Evolutionary conservation across 2,797 vertebrate genomes (phyloP).

Genomic region (Atherinosoma microstoma): DNA sequence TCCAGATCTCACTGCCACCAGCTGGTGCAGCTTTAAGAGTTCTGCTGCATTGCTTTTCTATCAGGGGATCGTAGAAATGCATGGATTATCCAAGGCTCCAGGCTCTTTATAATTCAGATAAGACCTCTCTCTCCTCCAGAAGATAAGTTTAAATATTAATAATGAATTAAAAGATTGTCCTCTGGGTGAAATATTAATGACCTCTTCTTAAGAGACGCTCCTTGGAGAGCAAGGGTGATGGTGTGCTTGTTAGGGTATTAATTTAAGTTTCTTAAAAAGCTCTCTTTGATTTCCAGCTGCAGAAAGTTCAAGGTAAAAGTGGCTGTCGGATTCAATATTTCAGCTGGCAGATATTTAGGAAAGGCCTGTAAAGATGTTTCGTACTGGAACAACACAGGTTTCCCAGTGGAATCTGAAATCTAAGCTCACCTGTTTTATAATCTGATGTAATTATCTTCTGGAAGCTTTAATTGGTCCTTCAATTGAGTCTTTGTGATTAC

Average conservation of each 20-base stretch:
- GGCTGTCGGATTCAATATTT: conserved; percentile 33
- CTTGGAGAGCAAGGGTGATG: conserved; percentile 40
- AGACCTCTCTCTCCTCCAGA: conserved; percentile 54
- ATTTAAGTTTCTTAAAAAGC: conserved; percentile 38
- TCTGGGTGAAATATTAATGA: conserved; percentile 79
- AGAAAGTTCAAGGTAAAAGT: conserved; percentile 45
- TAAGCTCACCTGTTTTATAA: conserved; percentile 39
- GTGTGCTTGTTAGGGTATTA: conserved; percentile 45
- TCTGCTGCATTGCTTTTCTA: conserved; percentile 42
- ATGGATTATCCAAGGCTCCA: conserved; percentile 44
- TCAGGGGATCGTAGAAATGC: conserved; percentile 17
- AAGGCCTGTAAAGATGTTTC: conserved; percentile 20
- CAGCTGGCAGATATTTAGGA: conserved; percentile 22
- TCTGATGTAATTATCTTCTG: conserved; percentile 31
- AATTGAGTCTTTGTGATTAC: conserved; percentile 49
- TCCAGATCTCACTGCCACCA: conserved; percentile 33
- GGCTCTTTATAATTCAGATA: conserved; percentile 78
- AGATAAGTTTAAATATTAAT: conserved; percentile 77
- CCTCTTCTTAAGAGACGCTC: conserved; percentile 58
- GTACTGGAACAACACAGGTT: conserved; percentile 13
- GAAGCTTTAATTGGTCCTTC: conserved; percentile 52
- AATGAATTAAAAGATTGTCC: conserved; percentile 75
- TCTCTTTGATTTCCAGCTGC: conserved; percentile 51
- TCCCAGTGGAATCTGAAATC: conserved; percentile 28
- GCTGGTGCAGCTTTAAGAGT: conserved; percentile 20